Base-by-base conservation (phyloP, 2,888 invertebrate genomes). In the Yponomeuta sedellus region DNA sequence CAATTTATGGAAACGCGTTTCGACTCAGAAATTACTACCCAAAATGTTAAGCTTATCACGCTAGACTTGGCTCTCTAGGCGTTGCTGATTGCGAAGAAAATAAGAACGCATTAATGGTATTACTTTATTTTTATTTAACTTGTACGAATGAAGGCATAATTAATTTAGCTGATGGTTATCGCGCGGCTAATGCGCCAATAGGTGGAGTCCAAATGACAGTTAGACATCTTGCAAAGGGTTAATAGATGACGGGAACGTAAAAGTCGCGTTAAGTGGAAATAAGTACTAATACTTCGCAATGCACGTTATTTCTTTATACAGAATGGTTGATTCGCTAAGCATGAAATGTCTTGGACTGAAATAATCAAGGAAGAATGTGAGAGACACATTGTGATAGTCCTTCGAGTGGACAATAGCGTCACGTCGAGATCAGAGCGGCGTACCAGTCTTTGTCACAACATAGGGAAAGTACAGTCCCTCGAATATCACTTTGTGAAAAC, bases 361-460 rank as follows among this genome's bases (percentile, higher is more conserved):
- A 52, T 52, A 16, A 64, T 64, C 25, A 19, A 20, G 28, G 64
- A 64, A 57, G 64, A 65, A 65, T 65, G 52, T 52, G 25, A 22
- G 16, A 10, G 61, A 52, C 61, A 61, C 28, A 61, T 66, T 61
- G 16, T 61, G 28, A 10, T 25, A 20, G 40, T 63, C 44, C 44
- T 57, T 22, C 10, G 52, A 34, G 25, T 65, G 65, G 66, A 66
- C 66, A 66, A 66, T 61, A 25, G 61, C 66, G 61, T 66, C 66
- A 66, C 66, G 66, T 65, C 65, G 65, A 58, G n/a, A n/a, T 22
- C 34, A 12, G 59, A 39, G 25, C 34, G 39, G 58, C 59, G 59
- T 57, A 57, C 64, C 22, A 25, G n/a, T 22, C 52, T 64, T 39
- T 62, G 62, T 62, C 19, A 10, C 19, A n/a, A 56, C 20, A 20